Conservation (phyloP, 2,113 vertebrate genomes). For the Elephas maximus region DNA sequence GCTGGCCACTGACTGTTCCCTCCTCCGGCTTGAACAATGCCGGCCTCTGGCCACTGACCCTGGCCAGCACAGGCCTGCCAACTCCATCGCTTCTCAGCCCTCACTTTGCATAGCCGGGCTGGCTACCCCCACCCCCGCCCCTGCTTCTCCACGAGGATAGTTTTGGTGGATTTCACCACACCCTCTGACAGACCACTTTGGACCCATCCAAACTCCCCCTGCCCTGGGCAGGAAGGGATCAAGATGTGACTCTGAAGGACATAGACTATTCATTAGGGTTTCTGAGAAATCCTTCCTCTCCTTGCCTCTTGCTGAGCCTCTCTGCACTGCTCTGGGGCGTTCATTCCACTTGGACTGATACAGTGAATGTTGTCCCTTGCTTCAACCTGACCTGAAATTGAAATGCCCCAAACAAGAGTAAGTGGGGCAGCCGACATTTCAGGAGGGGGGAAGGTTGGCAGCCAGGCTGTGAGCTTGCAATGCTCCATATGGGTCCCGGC, state of each 20-base stretch:
- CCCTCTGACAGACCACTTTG: no score
- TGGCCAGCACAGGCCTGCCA: conserved; percentile 63
- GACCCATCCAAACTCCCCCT: not conserved
- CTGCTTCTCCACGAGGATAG: not conserved
- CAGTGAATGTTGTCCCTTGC: conserved; percentile 18
- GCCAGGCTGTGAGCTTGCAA: conserved; percentile 5
- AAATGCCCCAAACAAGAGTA: conserved; percentile 63
- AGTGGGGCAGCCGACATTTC: conserved; percentile 71
- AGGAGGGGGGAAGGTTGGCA: conserved; percentile 24
- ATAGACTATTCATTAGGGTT: not conserved
- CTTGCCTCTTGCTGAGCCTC: not conserved
- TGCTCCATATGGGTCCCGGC: not conserved
- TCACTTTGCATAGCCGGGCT: not conserved
- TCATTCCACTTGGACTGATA: conserved; percentile 62
- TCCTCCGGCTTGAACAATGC: conserved; percentile 66
- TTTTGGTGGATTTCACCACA: not conserved
- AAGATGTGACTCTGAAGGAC: not conserved
- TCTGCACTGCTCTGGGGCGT: not conserved
- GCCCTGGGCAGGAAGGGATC: not conserved
- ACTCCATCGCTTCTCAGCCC: not conserved
- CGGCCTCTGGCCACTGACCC: conserved; percentile 20
- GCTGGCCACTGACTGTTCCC: conserved; percentile 44
- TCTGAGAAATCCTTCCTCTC: not conserved
- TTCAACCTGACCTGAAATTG: conserved; percentile 78
- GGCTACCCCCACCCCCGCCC: conserved; percentile 24